Base-by-base conservation (phyloP, 2,888 invertebrate genomes). In the Carpatolechia fugitivella region DNA sequence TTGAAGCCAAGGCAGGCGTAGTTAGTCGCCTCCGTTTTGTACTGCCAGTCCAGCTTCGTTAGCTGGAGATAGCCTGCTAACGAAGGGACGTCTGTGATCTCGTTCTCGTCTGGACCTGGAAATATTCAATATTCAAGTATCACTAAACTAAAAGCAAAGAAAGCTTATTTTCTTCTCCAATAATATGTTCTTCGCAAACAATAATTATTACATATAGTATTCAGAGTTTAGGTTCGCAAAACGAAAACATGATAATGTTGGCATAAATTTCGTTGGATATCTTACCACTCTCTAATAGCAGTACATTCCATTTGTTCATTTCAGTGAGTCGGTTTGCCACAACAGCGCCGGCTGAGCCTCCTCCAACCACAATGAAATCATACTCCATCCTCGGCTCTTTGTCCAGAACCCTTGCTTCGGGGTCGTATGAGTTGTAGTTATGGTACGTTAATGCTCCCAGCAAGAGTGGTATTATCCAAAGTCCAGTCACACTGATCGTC, bases 301-400 rank as follows among this genome's bases (percentile, higher is more conserved):
- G 88, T 0, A 96, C 93, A 60, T 93, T 94, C 96, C 96, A 96
- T 41, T 92, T 89, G 4, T 92, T 91, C 40, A 95, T 87, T 80
- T 97, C 97, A 13, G 94, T 94, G 46, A 97, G 82, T 14, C 97
- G 91, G 72, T 92, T 96, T 7, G 97, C 97, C 1, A 98, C 92
- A 1, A 97, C 97, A 0, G 97, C 96, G 0, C 97, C 97, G 0
- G 97, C 97, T 0, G 97, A 96, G 0, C 98, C 98, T 1, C 95
- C 96, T 2, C 97, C 97, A 3, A 97, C 91, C 1, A 97, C 92
- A 24, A 97, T 91, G 71, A 97, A 97, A 74, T 97, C 97, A 75
- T 97, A 97, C 71, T 96, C 95, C n/a, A 89, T 88, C 11, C 94
- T 84, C 24, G 92, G 93, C 57, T 93, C 92, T 60, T 92, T 93